Conservation (phyloP, 2,113 vertebrate species). For the Tenrec ecaudatus region DNA sequence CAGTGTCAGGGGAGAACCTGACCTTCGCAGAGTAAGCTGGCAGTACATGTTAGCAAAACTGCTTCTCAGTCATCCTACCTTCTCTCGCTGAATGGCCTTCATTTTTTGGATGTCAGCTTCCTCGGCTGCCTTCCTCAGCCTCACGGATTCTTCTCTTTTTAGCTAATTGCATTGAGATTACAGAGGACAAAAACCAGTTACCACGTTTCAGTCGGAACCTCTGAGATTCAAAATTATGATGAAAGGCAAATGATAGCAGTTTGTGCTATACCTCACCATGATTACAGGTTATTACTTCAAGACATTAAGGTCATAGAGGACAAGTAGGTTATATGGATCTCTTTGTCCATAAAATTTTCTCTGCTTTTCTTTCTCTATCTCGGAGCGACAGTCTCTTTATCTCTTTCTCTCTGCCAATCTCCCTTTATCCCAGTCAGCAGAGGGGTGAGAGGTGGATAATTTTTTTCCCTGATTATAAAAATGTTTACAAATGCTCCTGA, state of each 20-base stretch:
- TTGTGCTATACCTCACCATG: not conserved
- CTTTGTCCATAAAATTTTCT: not conserved
- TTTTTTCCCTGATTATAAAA: conserved; percentile 49
- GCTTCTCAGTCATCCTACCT: conserved; percentile 83
- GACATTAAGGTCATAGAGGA: conserved; percentile 46
- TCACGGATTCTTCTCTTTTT: conserved; percentile 86
- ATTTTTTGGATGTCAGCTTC: conserved; percentile 87
- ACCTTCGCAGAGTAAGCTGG: not conserved
- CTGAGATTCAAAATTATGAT: conserved; percentile 72
- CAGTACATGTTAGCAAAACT: not conserved
- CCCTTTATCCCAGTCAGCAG: not conserved
- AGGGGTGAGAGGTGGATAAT: not conserved
- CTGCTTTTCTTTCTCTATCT: not conserved
- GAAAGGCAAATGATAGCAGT: conserved; percentile 73
- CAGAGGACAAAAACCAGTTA: conserved; percentile 66
- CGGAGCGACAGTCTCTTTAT: not conserved
- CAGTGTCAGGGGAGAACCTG: not conserved
- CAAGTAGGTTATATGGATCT: not conserved
- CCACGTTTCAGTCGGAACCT: conserved; percentile 70
- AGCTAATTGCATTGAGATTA: conserved; percentile 82
- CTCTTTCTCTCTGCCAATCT: not conserved
- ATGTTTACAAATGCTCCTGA: not conserved
- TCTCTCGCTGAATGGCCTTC: conserved; percentile 90
- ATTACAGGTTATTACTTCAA: conserved; percentile 62
- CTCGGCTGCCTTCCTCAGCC: conserved; percentile 87